phyloP scores from a whole-genome alignment of 92 coral and sea anemone genomes.

The Epizoanthus rinbou region DNA sequence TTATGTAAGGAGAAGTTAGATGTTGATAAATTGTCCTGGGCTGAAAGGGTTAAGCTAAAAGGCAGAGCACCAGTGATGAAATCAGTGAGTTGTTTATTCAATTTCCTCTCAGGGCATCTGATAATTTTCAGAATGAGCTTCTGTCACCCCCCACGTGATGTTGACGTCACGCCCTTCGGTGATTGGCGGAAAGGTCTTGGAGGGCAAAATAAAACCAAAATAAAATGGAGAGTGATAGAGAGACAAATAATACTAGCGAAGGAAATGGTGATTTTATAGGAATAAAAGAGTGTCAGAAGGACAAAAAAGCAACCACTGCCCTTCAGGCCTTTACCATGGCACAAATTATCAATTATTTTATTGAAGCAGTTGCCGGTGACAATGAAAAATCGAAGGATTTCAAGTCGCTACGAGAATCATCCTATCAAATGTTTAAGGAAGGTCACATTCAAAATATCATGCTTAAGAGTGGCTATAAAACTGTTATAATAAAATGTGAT shows the following conservation, averaged over 20 bases:
- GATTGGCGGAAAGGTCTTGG: slow-evolving; percentile 12
- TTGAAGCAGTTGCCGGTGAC: too few relatives aligned
- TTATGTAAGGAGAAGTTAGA: too few relatives aligned
- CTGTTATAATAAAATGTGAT: neutral
- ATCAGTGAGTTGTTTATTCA: too few relatives aligned
- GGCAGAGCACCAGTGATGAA: too few relatives aligned
- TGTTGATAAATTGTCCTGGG: too few relatives aligned
- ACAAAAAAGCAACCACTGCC: slow-evolving; percentile 22
- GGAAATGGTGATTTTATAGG: slow-evolving; percentile 10
- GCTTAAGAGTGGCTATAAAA: neutral
- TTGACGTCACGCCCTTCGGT: slow-evolving; percentile 23
- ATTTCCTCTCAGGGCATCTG: too few relatives aligned
- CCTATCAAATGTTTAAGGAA: neutral
- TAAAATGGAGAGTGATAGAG: slow-evolving; percentile 9
- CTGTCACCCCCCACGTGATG: slow-evolving; percentile 27
- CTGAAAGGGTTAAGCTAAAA: too few relatives aligned
- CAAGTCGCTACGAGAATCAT: neutral
- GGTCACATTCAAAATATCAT: neutral
- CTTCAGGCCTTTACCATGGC: slow-evolving; percentile 18
- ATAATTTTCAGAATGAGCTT: too few relatives aligned
- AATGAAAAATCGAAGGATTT: slow-evolving; percentile 14
- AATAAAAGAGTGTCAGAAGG: slow-evolving; percentile 22
- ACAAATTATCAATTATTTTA: too few relatives aligned
- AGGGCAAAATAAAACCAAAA: slow-evolving; percentile 12
- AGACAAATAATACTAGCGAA: slow-evolving; percentile 20